phyloP scores from a whole-genome alignment of 2,113 vertebrate species.

The Nycticryphes semicollaris region DNA sequence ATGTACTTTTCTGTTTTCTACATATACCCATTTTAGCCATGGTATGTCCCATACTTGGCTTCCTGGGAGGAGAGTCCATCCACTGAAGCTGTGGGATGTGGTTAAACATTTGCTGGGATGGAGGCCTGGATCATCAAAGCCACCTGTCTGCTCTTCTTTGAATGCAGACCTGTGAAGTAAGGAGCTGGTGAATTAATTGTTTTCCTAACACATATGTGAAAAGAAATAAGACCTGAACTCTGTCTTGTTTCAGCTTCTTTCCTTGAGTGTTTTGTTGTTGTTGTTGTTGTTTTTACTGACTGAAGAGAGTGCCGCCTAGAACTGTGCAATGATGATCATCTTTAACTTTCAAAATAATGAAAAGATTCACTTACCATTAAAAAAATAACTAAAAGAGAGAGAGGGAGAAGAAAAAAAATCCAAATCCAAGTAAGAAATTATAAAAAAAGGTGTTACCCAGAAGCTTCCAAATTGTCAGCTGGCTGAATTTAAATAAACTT shows the following conservation, averaged over 20 bases:
- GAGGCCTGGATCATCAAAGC: not conserved
- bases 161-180: not conserved
- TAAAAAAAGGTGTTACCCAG: not conserved
- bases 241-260: slow-evolving; percentile 2
- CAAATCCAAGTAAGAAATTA: not conserved
- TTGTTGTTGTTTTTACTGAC: not conserved
- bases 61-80: not conserved
- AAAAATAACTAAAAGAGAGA: not conserved
- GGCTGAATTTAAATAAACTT: slow-evolving; percentile 41
- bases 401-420: not conserved
- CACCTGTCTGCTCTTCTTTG: not conserved
- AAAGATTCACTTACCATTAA: not conserved
- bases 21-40: not conserved
- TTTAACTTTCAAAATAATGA: slow-evolving; percentile 9
- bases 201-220: not conserved
- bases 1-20: slow-evolving; percentile 16
- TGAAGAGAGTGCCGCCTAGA: not conserved
- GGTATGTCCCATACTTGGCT: not conserved
- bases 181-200: not conserved
- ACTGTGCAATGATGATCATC: not conserved
- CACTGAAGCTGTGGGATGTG: not conserved
- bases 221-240: not conserved
- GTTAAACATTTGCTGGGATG: not conserved
- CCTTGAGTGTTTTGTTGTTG: not conserved
- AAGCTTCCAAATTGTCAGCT: slow-evolving; percentile 37